Evolutionary conservation across 2,797 vertebrate species (phyloP).

Genomic region (Coluber constrictor): DNA sequence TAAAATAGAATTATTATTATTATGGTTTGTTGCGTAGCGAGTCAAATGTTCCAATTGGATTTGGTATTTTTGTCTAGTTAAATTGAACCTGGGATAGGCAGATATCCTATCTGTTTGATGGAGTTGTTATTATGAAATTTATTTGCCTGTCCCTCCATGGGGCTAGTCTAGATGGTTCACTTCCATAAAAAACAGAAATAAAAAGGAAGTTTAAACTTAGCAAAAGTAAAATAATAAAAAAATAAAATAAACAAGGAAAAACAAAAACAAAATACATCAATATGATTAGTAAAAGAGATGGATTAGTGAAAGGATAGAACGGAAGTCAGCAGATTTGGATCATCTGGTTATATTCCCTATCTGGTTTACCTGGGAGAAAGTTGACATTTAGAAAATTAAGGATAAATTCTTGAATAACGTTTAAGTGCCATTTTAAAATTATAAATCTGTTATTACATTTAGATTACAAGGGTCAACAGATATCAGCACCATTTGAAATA

Average conservation of each 20-base stretch:
- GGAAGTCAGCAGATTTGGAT: neutral
- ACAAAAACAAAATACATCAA: neutral
- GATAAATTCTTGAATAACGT: neutral
- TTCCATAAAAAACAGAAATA: neutral
- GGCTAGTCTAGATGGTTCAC: neutral
- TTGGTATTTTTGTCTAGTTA: too few species aligned
- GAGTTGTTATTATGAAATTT: neutral
- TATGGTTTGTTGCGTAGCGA: too few species aligned
- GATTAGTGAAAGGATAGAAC: neutral
- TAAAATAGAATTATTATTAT: too few species aligned
- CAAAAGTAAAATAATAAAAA: neutral
- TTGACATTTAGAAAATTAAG: neutral
- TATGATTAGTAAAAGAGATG: neutral
- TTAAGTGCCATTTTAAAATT: neutral
- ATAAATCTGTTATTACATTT: neutral
- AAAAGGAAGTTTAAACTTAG: neutral
- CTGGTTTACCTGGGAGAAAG: neutral
- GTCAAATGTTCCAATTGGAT: too few species aligned
- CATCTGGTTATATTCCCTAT: neutral
- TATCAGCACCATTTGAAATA: neutral
- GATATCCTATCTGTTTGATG: neutral
- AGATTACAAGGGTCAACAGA: neutral
- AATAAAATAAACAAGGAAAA: neutral
- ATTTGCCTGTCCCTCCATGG: neutral
- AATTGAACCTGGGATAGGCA: too few species aligned